Percentiles rank a stretch among this genome's conserved stretches.
phyloP scores from a whole-genome alignment of 2,888 invertebrate species.

The Drosophila emarginata region DNA sequence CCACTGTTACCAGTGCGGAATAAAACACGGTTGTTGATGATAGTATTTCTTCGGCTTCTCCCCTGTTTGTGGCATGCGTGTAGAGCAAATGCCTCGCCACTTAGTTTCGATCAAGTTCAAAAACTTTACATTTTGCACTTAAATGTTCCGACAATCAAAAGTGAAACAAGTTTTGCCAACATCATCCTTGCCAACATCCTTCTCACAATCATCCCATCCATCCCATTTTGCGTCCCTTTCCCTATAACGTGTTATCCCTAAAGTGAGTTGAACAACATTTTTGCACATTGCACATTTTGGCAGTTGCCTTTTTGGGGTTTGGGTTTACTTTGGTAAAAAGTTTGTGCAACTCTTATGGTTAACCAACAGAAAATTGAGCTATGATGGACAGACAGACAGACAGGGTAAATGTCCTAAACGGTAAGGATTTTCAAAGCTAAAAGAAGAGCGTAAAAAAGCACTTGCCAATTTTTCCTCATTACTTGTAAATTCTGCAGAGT shows the following conservation, averaged over 20 bases:
- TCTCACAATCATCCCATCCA: background rate
- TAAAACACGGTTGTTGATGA: too few relatives aligned
- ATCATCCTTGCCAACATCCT: background rate
- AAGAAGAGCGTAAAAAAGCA: background rate
- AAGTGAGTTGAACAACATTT: slow-evolving; percentile 35
- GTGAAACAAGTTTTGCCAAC: slow-evolving; percentile 53
- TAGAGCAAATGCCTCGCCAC: slow-evolving; percentile 65
- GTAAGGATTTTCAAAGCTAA: slow-evolving; percentile 8
- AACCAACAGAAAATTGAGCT: slow-evolving; percentile 14
- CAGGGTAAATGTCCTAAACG: slow-evolving; percentile 12
- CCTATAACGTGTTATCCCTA: slow-evolving; percentile 7
- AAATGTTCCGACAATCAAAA: slow-evolving; percentile 70
- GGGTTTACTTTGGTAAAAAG: background rate
- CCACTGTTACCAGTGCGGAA: background rate
- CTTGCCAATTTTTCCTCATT: background rate
- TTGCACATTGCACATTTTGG: slow-evolving; percentile 12
- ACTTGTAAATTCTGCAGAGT: too few relatives aligned
- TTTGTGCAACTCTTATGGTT: background rate
- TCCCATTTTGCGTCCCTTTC: background rate
- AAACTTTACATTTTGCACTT: slow-evolving; percentile 67
- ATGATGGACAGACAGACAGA: background rate
- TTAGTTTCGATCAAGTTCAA: slow-evolving; percentile 66
- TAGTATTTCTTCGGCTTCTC: too few relatives aligned
- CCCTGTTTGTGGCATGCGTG: slow-evolving; percentile 58
- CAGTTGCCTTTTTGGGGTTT: slow-evolving; percentile 6